A percentile compares a stretch with the other conserved stretches of the same genome.
phyloP scores from a whole-genome alignment of 1,140 invertebrate species.

The Cryptotermes secundus region DNA sequence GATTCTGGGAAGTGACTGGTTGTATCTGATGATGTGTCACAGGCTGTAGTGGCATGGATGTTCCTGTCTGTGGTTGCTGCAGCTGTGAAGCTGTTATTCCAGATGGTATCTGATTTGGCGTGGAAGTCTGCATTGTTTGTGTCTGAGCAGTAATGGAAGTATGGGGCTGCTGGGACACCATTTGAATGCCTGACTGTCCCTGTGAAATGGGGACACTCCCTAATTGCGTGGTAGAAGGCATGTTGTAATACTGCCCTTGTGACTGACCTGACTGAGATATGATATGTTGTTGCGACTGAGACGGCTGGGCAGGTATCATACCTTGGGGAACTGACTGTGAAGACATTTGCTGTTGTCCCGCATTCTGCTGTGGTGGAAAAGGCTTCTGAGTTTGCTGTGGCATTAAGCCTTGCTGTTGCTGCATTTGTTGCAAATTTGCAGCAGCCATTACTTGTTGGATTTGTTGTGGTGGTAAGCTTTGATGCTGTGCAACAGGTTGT shows the following conservation, averaged over 20 bases:
- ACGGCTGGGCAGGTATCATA: neutral
- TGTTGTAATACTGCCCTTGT: conserved; percentile 23
- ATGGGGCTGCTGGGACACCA: neutral
- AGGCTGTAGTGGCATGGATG: neutral
- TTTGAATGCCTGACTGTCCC: neutral
- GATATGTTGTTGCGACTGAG: neutral
- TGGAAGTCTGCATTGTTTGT: conserved; percentile 14
- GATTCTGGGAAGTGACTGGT: conserved; percentile 27
- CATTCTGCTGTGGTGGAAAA: neutral
- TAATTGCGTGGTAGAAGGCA: neutral
- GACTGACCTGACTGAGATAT: neutral
- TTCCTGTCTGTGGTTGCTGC: neutral
- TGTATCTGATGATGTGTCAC: conserved; percentile 36
- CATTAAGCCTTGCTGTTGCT: neutral
- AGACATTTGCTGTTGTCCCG: conserved; percentile 32
- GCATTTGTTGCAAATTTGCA: conserved; percentile 8
- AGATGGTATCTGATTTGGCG: neutral
- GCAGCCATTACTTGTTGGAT: conserved; percentile 3
- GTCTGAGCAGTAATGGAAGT: conserved; percentile 11
- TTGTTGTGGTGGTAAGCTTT: conserved; percentile 22
- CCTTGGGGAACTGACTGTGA: conserved; percentile 36
- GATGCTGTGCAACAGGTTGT: neutral
- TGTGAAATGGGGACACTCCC: neutral
- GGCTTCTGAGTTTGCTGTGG: conserved; percentile 2
- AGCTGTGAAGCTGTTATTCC: neutral